Evolutionary conservation across 2,797 vertebrate genomes (phyloP), one percentile per base, ranked within the genome.

Genomic region (Sphenodon punctatus): DNA sequence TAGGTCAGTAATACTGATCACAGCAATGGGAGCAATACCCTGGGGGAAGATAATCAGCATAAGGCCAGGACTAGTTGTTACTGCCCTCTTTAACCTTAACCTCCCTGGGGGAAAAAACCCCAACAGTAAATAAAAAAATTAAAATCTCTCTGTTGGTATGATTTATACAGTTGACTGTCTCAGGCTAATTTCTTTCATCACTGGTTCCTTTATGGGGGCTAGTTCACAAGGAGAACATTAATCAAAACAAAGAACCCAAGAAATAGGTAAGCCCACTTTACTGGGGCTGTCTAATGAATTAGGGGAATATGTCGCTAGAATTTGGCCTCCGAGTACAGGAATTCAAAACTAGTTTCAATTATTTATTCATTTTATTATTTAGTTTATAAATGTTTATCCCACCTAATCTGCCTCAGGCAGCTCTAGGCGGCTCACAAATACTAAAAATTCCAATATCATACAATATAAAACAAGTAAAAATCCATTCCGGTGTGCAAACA

Each of bases 231-330:
- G 45, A 73, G 85, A 88, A 65, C 66, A 39, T 73, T 86, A 73
- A 84, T 70, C 77, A 80, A 85, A 90, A 87, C 63, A 82, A 75
- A 68, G 59, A 81, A 82, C 51, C 27, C 80, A 66, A 46, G 74
- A 90, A 82, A 73, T 75, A 56, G 39, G 82, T 72, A 55, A 84
- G 23, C 63, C 75, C 51, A 70, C 2, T 59, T 12, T 87, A 71
- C 84, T 72, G 61, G 63, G 46, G 25, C 59, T 68, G 48, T 73
- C 51, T 56, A 87, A 79, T 75, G 46, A 82, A 73, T 78, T 70
- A 77, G 65, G 49, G 67, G 83, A 85, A 55, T 70, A 36, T 34
- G 42, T 70, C n/a, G n/a, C n/a, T 85, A 88, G 70, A 36, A 49
- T 81, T 84, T 88, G 67, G 61, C 59, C 63, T 79, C 78, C 73